Conservation (phyloP, 2,113 vertebrate species). For the Pomatostomus ruficeps region DNA sequence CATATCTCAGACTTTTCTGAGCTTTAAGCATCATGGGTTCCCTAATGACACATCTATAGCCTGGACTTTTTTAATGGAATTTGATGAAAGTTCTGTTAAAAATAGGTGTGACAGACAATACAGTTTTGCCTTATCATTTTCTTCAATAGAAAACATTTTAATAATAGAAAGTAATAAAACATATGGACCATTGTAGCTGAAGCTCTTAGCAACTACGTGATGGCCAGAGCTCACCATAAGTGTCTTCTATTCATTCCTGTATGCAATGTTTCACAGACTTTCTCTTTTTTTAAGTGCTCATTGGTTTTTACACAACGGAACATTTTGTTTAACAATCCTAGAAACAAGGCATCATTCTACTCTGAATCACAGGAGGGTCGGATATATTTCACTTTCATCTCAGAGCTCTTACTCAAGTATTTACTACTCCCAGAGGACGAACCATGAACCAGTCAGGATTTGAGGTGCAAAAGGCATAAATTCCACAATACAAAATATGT, state of each 20-base stretch:
- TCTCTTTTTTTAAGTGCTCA: background rate
- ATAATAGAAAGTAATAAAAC: conserved; percentile 7
- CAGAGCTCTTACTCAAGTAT: background rate
- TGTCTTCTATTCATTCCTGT: background rate
- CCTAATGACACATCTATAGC: background rate
- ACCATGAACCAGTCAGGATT: background rate
- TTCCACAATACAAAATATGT: background rate
- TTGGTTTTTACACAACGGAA: background rate
- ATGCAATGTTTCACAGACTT: background rate
- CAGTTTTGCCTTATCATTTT: background rate
- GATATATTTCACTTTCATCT: background rate
- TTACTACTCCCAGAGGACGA: background rate
- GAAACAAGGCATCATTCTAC: background rate
- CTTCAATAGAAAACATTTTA: background rate
- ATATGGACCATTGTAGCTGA: background rate
- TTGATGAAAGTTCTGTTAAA: background rate
- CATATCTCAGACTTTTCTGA: background rate
- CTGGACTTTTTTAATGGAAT: background rate
- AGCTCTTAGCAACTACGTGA: background rate
- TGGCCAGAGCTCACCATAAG: background rate
- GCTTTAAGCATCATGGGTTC: background rate
- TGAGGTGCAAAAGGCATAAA: background rate
- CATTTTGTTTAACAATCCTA: background rate
- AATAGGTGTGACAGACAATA: background rate
- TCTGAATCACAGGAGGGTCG: background rate